Evolutionary conservation across 2,888 invertebrate species (phyloP), one percentile per base, ranked within the genome.

Genomic region (Ptilodon capucinus): DNA sequence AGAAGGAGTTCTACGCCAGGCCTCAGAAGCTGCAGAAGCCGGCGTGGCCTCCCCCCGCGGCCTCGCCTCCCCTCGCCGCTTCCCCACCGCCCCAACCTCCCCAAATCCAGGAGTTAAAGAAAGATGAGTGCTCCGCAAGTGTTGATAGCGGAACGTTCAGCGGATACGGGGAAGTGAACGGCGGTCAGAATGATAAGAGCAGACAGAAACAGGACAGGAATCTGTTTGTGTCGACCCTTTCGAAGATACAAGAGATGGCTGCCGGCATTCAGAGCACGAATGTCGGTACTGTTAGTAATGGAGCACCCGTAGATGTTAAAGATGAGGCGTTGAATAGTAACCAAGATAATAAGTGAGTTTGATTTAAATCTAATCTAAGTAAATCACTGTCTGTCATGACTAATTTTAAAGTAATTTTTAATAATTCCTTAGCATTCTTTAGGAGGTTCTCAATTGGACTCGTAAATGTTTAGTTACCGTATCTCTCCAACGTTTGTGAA

Each of bases 1-100:
- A 93, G 51, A 92, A 94, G 42, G 95, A 95, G 77, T 95, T 95
- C 76, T 96, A 96, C 69, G 94, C 95, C n/a, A 92, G 95, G 70
- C 95, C 96, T 17, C 95, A 95, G 74, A 95, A 95, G 73, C 82
- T 96, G 54, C 94, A 94, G 63, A 94, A 93, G 62, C 93, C 93
- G 14, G 92, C 94, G 34, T 95, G 95, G 95, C 95, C 95, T 0
- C 95, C 95, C 0, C 67, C 92, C 28, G 80, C 88, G 2, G 72
- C 81, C 1, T 83, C 87, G 7, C 91, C 86, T 7, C 88, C 84
- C 43, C 81, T 82, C 6, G 81, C 94, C 41, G 91, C 93, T 2
- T 95, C 95, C 86, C 95, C 95, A 25, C 95, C 95, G 4, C 64
- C 92, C 44, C 79, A 77, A 43, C 74, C 59, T 39, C 74, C 69